Base-by-base conservation (phyloP, 2,113 vertebrate genomes). In the Apodemus sylvaticus region DNA sequence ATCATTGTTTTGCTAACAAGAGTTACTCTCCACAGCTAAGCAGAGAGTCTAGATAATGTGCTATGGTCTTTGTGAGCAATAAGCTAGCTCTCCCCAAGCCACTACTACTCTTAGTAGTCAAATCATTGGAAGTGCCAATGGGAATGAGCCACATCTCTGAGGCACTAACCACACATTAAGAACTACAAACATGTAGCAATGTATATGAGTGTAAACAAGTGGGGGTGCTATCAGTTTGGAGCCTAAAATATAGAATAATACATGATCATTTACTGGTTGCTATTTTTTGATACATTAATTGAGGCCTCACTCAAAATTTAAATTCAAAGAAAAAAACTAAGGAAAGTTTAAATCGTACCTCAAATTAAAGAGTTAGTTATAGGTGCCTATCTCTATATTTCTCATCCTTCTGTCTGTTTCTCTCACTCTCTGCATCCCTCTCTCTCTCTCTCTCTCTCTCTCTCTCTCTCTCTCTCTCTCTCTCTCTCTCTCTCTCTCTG, bases 11-110 rank as follows among this genome's bases (percentile, higher is more conserved):
- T 58, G 31, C 74, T 90, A 77, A 86, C 62, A 94, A 89, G 29
- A 51, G 83, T 94, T 55, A 89, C 89, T 91, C 48, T 91, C 68
- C 51, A 48, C 93, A 89, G n/a, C 74, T 91, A 90, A 90, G 31
- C 92, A 95, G 74, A 94, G 45, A 92, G 48, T 45, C 60, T 45
- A 45, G 17, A 55, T 73, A 36, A 93, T 20, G 55, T 58, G 62
- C 77, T n/a, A 79, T 73, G 70, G 3, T 91, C 31, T 62, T 94
- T 83, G 66, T 73, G 31, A 94, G 39, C 76, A 2, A 85, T 81
- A 31, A 26, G 62, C 79, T 70, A 95, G 58, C 66, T 90, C 73
- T 78, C 78, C 89, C 51, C 29, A 31, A 82, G 64, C 9, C 55
- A 94, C 19, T 94, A 92, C 82, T 77, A 87, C 36, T 77, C 81